A percentile compares a stretch with the other conserved stretches of the same genome.
These are phyloP conservation scores for Stegostoma tigrinum DNA, from an alignment of 2,113 vertebrate genomes.

Conservation along the genomic window DNA sequence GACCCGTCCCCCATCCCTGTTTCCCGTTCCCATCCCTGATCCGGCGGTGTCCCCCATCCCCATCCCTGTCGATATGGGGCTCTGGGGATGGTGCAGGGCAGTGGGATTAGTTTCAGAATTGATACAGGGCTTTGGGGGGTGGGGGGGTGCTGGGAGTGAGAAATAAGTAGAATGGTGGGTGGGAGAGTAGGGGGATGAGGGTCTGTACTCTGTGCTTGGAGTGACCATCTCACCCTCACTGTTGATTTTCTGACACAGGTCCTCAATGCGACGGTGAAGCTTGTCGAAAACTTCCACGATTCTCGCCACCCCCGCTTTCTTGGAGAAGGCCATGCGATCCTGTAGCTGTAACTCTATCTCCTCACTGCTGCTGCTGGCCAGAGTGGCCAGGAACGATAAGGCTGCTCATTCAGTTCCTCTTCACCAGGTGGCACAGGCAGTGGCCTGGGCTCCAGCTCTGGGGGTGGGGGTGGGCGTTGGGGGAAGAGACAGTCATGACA, in stretches of 20 bases:
- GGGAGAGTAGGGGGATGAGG: too few relatives aligned
- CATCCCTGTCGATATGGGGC: too few relatives aligned
- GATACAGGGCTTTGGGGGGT: not conserved
- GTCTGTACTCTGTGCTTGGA: too few relatives aligned
- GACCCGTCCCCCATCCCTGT: too few relatives aligned
- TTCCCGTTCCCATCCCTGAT: too few relatives aligned
- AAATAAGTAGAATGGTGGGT: too few relatives aligned
- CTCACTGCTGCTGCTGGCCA: slow-evolving; percentile 77
- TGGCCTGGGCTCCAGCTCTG: slow-evolving; percentile 39
- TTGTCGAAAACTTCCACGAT: slow-evolving; percentile 73
- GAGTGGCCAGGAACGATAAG: slow-evolving; percentile 66
- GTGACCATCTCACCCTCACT: slow-evolving; percentile 58
- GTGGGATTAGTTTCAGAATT: not conserved
- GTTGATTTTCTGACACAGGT: slow-evolving; percentile 66
- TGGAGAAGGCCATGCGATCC: slow-evolving; percentile 81
- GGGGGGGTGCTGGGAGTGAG: too few relatives aligned
- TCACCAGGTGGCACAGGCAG: slow-evolving; percentile 38
- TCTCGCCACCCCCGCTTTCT: slow-evolving; percentile 68
- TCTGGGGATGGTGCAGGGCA: not conserved
- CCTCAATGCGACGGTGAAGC: slow-evolving; percentile 67
- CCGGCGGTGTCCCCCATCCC: too few relatives aligned
- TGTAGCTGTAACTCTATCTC: slow-evolving; percentile 76
- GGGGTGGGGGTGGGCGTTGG: slow-evolving; percentile 37
- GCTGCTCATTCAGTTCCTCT: slow-evolving; percentile 61
- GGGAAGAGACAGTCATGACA: not conserved